A percentile compares a stretch with the other conserved stretches of the same genome.
These are phyloP conservation scores for Odontocolon sp. DNA, from an alignment of 2,888 invertebrate species.

Conservation along the genomic window DNA sequence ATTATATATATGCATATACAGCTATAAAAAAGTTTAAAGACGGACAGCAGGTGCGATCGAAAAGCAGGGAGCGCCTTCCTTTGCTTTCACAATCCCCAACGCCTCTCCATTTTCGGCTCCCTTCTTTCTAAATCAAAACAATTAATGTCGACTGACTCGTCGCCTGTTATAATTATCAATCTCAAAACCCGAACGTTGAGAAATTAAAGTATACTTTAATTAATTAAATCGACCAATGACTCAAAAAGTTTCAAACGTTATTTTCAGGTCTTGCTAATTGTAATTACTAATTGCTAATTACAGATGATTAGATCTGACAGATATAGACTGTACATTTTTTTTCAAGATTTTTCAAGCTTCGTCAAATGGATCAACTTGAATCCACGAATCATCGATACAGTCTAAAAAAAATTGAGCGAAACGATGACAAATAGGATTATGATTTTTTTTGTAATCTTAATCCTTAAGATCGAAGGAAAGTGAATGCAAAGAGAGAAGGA, in stretches of 20 bases:
- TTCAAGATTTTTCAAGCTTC: neutral
- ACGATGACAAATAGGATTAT: constrained; percentile 39
- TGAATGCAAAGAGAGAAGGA: constrained; percentile 26
- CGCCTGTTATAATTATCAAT: constrained; percentile 59
- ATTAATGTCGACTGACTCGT: constrained; percentile 63
- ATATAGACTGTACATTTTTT: neutral
- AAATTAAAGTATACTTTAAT: neutral
- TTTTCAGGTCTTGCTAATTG: constrained; percentile 1
- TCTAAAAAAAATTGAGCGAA: neutral
- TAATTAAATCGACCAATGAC: constrained; percentile 15
- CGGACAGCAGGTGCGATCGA: constrained; percentile 34
- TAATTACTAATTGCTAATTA: too few species aligned
- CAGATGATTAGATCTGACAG: too few species aligned
- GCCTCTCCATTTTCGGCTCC: constrained; percentile 13
- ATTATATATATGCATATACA: too few species aligned
- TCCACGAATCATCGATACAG: neutral
- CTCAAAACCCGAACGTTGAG: neutral
- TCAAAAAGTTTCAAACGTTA: neutral
- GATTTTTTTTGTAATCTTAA: neutral
- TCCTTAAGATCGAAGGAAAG: neutral
- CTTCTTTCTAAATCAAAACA: constrained; percentile 70
- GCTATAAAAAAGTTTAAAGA: neutral
- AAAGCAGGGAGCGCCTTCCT: constrained; percentile 3
- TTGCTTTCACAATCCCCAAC: constrained; percentile 26
- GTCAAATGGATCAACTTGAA: too few species aligned